Conservation (phyloP, 2,113 vertebrate species). For the Oncorhynchus mykiss region DNA sequence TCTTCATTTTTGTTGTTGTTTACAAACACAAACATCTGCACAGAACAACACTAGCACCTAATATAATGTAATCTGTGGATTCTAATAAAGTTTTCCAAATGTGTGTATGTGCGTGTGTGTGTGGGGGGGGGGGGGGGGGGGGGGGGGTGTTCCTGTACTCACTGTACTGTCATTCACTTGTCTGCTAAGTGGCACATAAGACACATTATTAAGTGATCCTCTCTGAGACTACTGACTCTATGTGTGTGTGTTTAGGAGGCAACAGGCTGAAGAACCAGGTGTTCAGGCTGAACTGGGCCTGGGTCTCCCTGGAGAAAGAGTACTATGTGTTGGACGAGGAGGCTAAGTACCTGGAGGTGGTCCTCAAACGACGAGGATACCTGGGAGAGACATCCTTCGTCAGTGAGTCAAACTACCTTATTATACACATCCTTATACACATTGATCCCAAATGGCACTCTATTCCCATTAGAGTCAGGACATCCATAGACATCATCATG, state of each 20-base stretch:
- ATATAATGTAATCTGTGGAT: too few relatives aligned
- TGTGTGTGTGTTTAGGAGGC: slow-evolving; percentile 77
- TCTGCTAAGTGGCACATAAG: too few relatives aligned
- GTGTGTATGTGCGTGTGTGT: too few relatives aligned
- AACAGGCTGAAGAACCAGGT: slow-evolving; percentile 89
- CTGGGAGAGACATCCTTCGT: slow-evolving; percentile 95
- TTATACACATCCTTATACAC: background rate
- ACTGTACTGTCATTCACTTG: too few relatives aligned
- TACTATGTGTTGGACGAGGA: slow-evolving; percentile 89
- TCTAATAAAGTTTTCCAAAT: too few relatives aligned
- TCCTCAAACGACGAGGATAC: slow-evolving; percentile 88
- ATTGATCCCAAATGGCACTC: background rate
- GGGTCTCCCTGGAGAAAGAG: slow-evolving; percentile 92
- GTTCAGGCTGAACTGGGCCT: slow-evolving; percentile 92
- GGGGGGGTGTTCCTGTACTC: too few relatives aligned
- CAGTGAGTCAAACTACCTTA: slow-evolving; percentile 76
- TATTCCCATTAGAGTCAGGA: background rate
- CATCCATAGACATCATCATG: background rate
- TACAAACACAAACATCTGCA: too few relatives aligned
- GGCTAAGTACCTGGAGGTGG: slow-evolving; percentile 84
- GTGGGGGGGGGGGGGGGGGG: too few relatives aligned
- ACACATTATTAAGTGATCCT: too few relatives aligned
- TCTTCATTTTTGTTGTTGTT: too few relatives aligned
- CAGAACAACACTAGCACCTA: too few relatives aligned
- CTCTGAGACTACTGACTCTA: too few relatives aligned